A percentile compares a stretch with the other conserved stretches of the same genome.
Evolutionary conservation across 2,113 vertebrate genomes (phyloP).

Genomic region (Bostrychus sinensis): DNA sequence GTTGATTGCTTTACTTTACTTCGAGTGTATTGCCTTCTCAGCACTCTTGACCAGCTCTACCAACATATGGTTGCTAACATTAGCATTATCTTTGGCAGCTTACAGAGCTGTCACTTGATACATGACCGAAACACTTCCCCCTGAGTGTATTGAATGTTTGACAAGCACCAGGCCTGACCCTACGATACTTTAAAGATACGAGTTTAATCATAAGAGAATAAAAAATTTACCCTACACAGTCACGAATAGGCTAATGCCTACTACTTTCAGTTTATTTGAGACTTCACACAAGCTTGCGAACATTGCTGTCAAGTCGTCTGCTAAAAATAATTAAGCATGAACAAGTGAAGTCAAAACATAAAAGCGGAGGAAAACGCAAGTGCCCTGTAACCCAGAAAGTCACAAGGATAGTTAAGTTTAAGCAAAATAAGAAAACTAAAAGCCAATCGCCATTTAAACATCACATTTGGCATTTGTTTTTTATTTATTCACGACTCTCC

Average conservation of each 20-base stretch:
- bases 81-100: constrained; percentile 22
- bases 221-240: too few relatives aligned
- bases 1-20: too few relatives aligned
- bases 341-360: not conserved
- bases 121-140: not conserved
- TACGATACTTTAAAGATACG: too few relatives aligned
- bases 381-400: not conserved
- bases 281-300: too few relatives aligned
- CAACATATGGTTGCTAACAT: constrained; percentile 29
- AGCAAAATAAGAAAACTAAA: not conserved
- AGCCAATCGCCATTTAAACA: not conserved
- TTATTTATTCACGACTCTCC: not conserved
- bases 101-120: not conserved
- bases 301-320: too few relatives aligned
- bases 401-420: not conserved
- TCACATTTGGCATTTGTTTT: not conserved
- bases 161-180: too few relatives aligned
- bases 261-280: too few relatives aligned
- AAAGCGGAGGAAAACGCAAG: not conserved
- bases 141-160: not conserved
- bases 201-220: too few relatives aligned
- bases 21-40: not conserved
- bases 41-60: not conserved
- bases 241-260: too few relatives aligned
- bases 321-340: too few relatives aligned